Base-by-base conservation (phyloP, 1,140 invertebrate species). In the Bombus pascuorum region DNA sequence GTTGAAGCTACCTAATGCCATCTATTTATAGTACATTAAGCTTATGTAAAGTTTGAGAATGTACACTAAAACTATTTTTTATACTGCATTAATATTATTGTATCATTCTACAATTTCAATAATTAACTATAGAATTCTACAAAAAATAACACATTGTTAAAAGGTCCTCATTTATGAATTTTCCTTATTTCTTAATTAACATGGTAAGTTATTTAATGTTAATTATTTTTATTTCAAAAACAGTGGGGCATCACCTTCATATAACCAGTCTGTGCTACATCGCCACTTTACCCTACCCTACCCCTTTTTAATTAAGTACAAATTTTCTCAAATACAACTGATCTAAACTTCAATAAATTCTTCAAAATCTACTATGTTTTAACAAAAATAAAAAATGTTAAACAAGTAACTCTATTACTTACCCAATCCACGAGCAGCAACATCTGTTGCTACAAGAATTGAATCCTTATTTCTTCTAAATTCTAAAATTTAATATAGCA, bases 341-440 rank as follows among this genome's bases (percentile, higher is more conserved):
- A 83, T 80, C 72, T 65, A 74, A 72, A 80, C 59, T 13, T 77
- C 44, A 42, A 76, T 77, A 44, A 68, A 66, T 77, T 57, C 39
- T 87, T 53, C 66, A 68, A 77, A 87, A 22, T 75, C 39, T 76
- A 71, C 47, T 70, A 47, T 37, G 68, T 84, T 57, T 57, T 34
- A 70, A 75, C 13, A 62, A 62, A 74, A 74, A 37, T 1, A 57
- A 57, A 34, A 37, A 28, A 74, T 68, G 57, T 15, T 18, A 15
- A 71, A 76, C 39, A 34, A 89, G 89, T 37, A 75, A 71, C 86
- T 73, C 37, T 82, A 78, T 86, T 87, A 96, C 98, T 97, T 97
- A 99, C 99, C 99, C 95, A 99, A 96, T 88, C 99, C 99, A 92
- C 99, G 96, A 34, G 99, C 99, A 77, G 99, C 99, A 88, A 99